phyloP scores from a whole-genome alignment of 2,113 vertebrate genomes.

The Lates calcarifer region DNA sequence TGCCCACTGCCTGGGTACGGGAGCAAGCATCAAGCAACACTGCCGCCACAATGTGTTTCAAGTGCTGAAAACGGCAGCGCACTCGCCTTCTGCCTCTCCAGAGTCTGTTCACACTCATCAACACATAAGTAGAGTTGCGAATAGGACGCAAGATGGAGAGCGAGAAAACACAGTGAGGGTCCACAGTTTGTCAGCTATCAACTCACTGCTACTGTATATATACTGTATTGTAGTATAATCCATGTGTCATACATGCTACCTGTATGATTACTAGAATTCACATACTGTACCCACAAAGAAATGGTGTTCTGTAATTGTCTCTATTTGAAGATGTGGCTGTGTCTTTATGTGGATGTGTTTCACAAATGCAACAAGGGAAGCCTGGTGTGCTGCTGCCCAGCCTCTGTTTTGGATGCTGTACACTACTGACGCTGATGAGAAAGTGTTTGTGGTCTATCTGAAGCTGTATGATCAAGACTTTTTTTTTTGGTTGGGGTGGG shows the following conservation, averaged over 20 bases:
- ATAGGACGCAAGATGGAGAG: conserved; percentile 11
- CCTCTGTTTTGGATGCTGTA: conserved; percentile 39
- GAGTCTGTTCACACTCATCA: conserved; percentile 70
- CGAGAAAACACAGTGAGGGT: conserved; percentile 7
- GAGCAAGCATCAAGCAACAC: conserved; percentile 19
- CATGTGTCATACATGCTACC: conserved; percentile 48
- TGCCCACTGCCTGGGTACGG: conserved; percentile 27
- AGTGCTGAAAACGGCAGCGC: conserved; percentile 36
- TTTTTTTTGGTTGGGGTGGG: background rate
- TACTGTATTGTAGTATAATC: conserved; percentile 58
- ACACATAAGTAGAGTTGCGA: conserved; percentile 68
- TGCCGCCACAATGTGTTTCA: conserved; percentile 35
- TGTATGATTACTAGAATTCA: conserved; percentile 45
- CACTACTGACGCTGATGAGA: conserved; percentile 7
- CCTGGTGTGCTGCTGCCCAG: conserved; percentile 32
- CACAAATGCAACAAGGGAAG: conserved; percentile 40
- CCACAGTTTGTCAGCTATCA: conserved; percentile 29
- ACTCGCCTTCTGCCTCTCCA: conserved; percentile 56
- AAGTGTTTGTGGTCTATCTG: conserved; percentile 27
- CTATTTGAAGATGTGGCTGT: conserved; percentile 60
- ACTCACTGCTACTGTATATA: conserved; percentile 63
- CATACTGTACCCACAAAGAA: conserved; percentile 47
- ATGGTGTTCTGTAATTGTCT: conserved; percentile 61
- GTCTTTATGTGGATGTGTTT: conserved; percentile 66
- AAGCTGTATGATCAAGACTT: conserved; percentile 32